phyloP scores from a whole-genome alignment of 1,140 invertebrate genomes.

The Drosophila grimshawi region DNA sequence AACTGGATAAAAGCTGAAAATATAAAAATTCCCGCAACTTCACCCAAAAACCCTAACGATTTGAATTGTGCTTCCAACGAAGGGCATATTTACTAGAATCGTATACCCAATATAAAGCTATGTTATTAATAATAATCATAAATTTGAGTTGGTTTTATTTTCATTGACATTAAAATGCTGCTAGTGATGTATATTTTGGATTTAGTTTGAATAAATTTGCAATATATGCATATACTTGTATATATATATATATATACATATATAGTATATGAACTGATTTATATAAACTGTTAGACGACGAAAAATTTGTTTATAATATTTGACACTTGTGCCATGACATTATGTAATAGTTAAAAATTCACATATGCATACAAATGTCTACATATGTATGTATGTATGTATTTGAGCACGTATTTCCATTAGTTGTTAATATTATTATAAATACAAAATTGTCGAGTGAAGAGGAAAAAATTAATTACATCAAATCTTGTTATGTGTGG shows the following conservation, averaged over 20 bases:
- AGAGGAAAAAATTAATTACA: conserved; percentile 44
- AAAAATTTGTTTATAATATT: conserved; percentile 66
- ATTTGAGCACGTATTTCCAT: conserved; percentile 25
- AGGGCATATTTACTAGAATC: conserved; percentile 2
- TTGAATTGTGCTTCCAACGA: conserved; percentile 78
- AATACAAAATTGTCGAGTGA: conserved; percentile 26
- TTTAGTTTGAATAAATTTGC: conserved; percentile 75
- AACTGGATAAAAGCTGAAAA: conserved; percentile 4
- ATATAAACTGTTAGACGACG: conserved; percentile 67
- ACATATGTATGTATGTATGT: conserved; percentile 3
- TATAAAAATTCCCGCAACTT: not conserved
- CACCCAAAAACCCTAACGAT: conserved; percentile 52
- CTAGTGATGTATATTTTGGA: conserved; percentile 76
- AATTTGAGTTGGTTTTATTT: conserved; percentile 74
- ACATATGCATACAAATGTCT: not conserved
- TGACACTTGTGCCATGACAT: conserved; percentile 33
- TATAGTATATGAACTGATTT: conserved; percentile 58
- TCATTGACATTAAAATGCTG: conserved; percentile 75
- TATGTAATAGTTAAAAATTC: conserved; percentile 12
- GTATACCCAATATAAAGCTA: conserved; percentile 48
- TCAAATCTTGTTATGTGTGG: conserved; percentile 18
- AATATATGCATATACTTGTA: conserved; percentile 48
- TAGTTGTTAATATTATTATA: conserved; percentile 9
- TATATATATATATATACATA: conserved; percentile 29
- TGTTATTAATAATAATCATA: conserved; percentile 74